phyloP scores from a whole-genome alignment of 1,140 invertebrate genomes.

The Nautilus pompilius region DNA sequence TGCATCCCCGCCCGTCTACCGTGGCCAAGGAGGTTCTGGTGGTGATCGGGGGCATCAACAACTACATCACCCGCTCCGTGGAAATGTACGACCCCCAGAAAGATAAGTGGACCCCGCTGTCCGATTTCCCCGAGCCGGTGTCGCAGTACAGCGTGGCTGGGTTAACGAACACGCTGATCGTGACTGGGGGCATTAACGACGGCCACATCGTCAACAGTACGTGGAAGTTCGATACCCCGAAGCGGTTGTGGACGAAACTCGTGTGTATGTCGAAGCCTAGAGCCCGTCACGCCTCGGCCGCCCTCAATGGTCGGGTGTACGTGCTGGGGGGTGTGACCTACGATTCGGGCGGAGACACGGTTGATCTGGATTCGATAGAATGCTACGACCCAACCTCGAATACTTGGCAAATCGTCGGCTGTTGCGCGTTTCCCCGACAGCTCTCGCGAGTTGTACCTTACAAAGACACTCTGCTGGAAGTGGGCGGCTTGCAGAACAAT shows the following conservation, averaged over 20 bases:
- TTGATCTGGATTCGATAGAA: constrained; percentile 45
- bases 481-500: constrained; percentile 45
- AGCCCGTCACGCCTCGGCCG: constrained; percentile 45
- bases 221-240: constrained; percentile 47
- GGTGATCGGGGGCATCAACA: constrained; percentile 40
- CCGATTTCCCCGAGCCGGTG: constrained; percentile 40
- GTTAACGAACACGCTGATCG: constrained; percentile 43
- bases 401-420: constrained; percentile 42
- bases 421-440: constrained; percentile 42
- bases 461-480: constrained; percentile 44
- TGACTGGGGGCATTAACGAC: constrained; percentile 50
- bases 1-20: constrained; percentile 49
- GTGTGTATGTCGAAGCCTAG: constrained; percentile 38
- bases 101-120: constrained; percentile 42
- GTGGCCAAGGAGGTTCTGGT: constrained; percentile 52
- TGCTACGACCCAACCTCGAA: constrained; percentile 40
- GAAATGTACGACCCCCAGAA: constrained; percentile 52
- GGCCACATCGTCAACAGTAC: constrained; percentile 40
- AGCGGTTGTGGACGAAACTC: constrained; percentile 37
- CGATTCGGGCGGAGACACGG: constrained; percentile 25
- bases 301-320: constrained; percentile 41
- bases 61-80: constrained; percentile 32
- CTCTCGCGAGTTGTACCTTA: constrained; percentile 42
- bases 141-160: constrained; percentile 42
- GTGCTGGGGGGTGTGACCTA: constrained; percentile 47